Percentiles rank a stretch among this genome's conserved stretches.
These are phyloP conservation scores for Thalassaphorura encarpata DNA, from an alignment of 1,140 invertebrate species.

Conservation along the genomic window DNA sequence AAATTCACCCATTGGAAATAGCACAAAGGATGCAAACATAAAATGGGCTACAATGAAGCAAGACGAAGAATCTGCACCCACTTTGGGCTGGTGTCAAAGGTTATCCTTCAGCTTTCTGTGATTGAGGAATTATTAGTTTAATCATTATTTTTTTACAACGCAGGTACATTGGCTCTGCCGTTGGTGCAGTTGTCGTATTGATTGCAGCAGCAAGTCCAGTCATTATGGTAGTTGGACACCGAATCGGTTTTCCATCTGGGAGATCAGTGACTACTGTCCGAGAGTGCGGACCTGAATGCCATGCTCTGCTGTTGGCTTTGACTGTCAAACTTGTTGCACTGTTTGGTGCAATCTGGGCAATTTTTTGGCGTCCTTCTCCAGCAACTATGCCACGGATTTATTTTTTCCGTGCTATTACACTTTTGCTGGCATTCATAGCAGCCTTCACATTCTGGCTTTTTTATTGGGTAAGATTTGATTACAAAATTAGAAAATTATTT, in stretches of 20 bases:
- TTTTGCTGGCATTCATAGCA: constrained; percentile 81
- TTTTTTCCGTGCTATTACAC: constrained; percentile 74
- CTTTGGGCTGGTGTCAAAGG: constrained; percentile 29
- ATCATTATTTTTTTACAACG: background rate
- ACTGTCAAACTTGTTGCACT: constrained; percentile 84
- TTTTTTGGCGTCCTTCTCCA: constrained; percentile 47
- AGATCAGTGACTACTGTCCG: constrained; percentile 22
- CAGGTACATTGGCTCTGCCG: constrained; percentile 28
- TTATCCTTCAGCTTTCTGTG: background rate
- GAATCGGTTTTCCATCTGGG: constrained; percentile 50
- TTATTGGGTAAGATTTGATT: constrained; percentile 69
- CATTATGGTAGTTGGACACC: constrained; percentile 86
- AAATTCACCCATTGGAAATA: constrained; percentile 78
- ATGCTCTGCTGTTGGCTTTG: constrained; percentile 79
- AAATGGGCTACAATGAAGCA: constrained; percentile 22
- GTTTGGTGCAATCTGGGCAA: constrained; percentile 84
- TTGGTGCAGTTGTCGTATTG: constrained; percentile 37
- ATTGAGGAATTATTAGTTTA: background rate
- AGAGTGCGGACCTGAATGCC: constrained; percentile 70
- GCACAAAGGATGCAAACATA: constrained; percentile 1
- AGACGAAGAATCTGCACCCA: constrained; percentile 19
- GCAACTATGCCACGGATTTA: constrained; percentile 90
- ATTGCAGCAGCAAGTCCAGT: constrained; percentile 73
- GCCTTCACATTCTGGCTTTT: constrained; percentile 96
- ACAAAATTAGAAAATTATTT: constrained; percentile 34